These are phyloP conservation scores for Apantesis nais DNA, from an alignment of 2,888 invertebrate genomes.

Conservation along the genomic window DNA sequence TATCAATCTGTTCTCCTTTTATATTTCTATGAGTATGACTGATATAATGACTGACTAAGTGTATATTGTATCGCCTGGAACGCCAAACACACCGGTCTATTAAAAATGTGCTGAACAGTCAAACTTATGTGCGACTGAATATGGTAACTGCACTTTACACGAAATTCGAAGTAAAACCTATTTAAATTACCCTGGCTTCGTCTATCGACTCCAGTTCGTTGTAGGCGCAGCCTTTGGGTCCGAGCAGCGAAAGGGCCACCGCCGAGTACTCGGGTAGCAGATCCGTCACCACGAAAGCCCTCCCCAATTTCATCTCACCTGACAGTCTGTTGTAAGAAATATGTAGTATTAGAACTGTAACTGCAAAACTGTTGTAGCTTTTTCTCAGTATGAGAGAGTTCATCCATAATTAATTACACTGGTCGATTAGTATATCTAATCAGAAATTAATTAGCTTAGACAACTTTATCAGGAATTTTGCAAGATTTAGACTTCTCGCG, in stretches of 20 bases:
- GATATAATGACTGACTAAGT: too few relatives aligned
- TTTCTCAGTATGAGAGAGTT: not conserved
- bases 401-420: not conserved
- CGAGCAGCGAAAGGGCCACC: constrained; percentile 67
- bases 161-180: not conserved
- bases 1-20: too few relatives aligned
- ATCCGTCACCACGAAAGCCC: constrained; percentile 68
- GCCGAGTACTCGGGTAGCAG: constrained; percentile 59
- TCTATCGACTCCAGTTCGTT: constrained; percentile 67
- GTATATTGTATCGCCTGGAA: too few relatives aligned
- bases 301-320: constrained; percentile 61
- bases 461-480: not conserved
- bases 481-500: too few relatives aligned
- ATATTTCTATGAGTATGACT: too few relatives aligned
- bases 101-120: too few relatives aligned
- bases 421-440: not conserved
- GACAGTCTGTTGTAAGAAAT: constrained; percentile 55
- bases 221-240: constrained; percentile 62
- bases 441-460: not conserved
- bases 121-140: too few relatives aligned
- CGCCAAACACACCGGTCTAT: too few relatives aligned
- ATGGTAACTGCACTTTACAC: not conserved
- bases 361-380: not conserved
- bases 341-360: not conserved
- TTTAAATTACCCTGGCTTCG: constrained; percentile 58